phyloP scores from a whole-genome alignment of 2,797 vertebrate species.

The Enoplosus armatus region DNA sequence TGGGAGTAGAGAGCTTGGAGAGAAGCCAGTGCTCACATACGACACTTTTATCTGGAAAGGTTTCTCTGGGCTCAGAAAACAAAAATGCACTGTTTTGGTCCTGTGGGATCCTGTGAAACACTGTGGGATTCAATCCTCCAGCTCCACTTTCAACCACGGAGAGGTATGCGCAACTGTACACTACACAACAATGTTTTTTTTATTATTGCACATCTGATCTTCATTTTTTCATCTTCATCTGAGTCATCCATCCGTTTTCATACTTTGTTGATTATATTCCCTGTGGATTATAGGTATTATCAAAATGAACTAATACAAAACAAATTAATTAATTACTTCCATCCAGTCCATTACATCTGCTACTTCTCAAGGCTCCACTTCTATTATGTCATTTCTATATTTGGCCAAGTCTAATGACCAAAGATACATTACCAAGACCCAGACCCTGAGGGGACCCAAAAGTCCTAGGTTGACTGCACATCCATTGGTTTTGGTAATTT shows the following conservation, averaged over 20 bases:
- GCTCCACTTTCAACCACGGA: neutral
- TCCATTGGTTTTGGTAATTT: neutral
- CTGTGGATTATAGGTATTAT: no score
- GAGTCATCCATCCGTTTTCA: neutral
- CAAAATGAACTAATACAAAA: neutral
- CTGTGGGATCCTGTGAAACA: neutral
- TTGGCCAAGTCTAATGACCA: neutral
- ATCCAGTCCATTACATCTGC: neutral
- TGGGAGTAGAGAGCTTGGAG: neutral
- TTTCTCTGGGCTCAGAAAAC: neutral
- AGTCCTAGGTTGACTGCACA: conserved; percentile 1
- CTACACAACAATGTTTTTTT: neutral
- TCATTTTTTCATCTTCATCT: neutral
- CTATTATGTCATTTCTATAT: neutral
- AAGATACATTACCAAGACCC: neutral
- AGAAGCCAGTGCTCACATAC: neutral
- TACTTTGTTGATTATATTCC: no score
- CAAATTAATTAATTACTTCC: neutral
- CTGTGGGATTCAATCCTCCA: neutral
- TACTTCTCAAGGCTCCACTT: conserved; percentile 1
- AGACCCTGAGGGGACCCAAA: neutral
- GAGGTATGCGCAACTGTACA: neutral
- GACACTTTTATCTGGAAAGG: conserved; percentile 24
- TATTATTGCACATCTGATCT: neutral
- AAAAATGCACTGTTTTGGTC: no score